These are phyloP conservation scores for Salpingus planirostris DNA, from an alignment of 2,888 invertebrate genomes.

Conservation along the genomic window DNA sequence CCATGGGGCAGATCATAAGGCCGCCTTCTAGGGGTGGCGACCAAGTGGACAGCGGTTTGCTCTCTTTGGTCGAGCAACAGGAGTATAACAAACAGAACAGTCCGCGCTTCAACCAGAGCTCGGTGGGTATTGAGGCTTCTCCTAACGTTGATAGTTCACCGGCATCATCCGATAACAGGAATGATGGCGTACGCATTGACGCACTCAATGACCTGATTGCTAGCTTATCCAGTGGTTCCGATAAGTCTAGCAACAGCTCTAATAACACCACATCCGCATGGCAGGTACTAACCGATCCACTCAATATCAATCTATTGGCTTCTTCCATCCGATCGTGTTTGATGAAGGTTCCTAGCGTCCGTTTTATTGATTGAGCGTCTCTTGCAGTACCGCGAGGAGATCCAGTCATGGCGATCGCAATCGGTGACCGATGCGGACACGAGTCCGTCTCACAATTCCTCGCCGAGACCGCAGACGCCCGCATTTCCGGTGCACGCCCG, in stretches of 20 bases:
- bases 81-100: conserved; percentile 21
- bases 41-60: conserved; percentile 33
- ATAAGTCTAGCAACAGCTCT: conserved; percentile 39
- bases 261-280: conserved; percentile 40
- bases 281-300: conserved; percentile 41
- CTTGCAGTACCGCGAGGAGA: conserved; percentile 51
- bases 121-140: conserved; percentile 40
- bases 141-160: conserved; percentile 20
- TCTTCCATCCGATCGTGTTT: no score
- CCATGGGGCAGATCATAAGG: conserved; percentile 32
- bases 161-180: conserved; percentile 21
- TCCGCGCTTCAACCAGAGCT: conserved; percentile 23
- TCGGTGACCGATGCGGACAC: conserved; percentile 46
- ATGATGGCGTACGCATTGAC: conserved; percentile 33
- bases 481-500: conserved; percentile 88
- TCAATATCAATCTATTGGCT: conserved; percentile 1
- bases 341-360: no score
- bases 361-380: conserved; percentile 1
- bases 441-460: conserved; percentile 44
- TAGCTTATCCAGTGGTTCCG: conserved; percentile 41
- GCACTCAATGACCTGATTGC: conserved; percentile 42
- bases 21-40: conserved; percentile 27
- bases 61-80: conserved; percentile 38
- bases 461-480: conserved; percentile 73
- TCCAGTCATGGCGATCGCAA: conserved; percentile 59